phyloP scores from a whole-genome alignment of 2,888 invertebrate species.

The Diplazon laetatorius region DNA sequence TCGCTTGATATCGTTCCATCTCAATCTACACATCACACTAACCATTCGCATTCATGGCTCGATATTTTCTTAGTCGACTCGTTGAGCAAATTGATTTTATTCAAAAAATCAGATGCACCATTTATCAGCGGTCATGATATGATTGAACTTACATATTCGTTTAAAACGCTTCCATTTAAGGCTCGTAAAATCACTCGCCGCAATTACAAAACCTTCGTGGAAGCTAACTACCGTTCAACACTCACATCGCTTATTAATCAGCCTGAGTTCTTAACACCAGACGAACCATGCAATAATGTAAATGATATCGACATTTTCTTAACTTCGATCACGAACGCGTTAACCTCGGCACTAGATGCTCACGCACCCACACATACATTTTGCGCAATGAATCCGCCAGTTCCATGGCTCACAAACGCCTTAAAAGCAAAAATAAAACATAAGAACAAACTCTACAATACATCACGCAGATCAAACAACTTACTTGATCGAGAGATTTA shows the following conservation, averaged over 20 bases:
- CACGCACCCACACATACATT: neutral
- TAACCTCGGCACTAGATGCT: neutral
- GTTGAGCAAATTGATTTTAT: neutral
- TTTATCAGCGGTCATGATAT: conserved; percentile 25
- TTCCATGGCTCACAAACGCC: neutral
- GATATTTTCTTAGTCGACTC: conserved; percentile 23
- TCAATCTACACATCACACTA: conserved; percentile 14
- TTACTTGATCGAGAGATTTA: neutral
- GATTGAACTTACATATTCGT: neutral
- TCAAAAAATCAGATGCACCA: too few relatives aligned
- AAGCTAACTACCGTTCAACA: neutral
- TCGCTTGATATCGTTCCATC: conserved; percentile 5
- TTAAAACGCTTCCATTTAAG: neutral
- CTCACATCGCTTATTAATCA: too few relatives aligned
- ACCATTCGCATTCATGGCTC: neutral
- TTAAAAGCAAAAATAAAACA: neutral
- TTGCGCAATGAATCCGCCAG: neutral
- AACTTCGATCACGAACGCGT: too few relatives aligned
- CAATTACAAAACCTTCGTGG: neutral
- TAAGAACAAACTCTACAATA: neutral
- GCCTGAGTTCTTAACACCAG: neutral
- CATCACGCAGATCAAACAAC: neutral
- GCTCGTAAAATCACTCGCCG: neutral
- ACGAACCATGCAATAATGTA: too few relatives aligned
- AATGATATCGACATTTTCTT: too few relatives aligned